Evolutionary conservation across 2,888 invertebrate species (phyloP), one percentile per base, ranked within the genome.

Genomic region (Apamea crenata): DNA sequence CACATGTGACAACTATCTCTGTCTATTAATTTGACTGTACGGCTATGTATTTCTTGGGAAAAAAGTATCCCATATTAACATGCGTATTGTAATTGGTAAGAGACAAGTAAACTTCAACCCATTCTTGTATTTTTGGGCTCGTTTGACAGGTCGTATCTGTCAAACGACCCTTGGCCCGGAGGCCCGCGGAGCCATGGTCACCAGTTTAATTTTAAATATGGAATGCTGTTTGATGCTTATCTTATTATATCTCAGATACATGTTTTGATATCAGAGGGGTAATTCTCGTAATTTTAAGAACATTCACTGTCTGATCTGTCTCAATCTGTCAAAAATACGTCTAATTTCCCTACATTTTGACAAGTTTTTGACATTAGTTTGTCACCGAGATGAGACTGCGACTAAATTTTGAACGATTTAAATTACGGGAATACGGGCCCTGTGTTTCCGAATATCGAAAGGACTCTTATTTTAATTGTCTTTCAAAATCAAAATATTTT

Each of bases 161-260:
- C 63, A 78, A 18, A 36, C 7, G 36, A 61, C 53, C 29, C 50
- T 68, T 68, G 32, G 67, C 44, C 59, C 36, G 25, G 47, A 47
- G 14, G 47, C 47, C 47, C 47, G 14, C 10, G 18, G 7, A 10
- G 10, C 4, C 47, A 59, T 16, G 59, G 73, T 47, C 73, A 74
- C 2, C 67, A 25, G 53, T 63, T 80, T 56, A 29, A 68, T 68
- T 80, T 74, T 68, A 69, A 63, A 74, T 63, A 61, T 61, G 53
- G 80, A 81, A 81, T 70, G 50, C 16, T 59, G 56, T 50, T 70
- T 66, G 66, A 75, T 59, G 8, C 44, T 36, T 68, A 81, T 59
- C 65, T 72, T 50, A 47, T 47, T 47, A 44, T 12, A 12, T 44
- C 7, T 14, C 61, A 61, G 53, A 44, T 72, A 14, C 44, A 61